Base-by-base conservation (phyloP, 1,140 invertebrate genomes). In the Apis dorsata region DNA sequence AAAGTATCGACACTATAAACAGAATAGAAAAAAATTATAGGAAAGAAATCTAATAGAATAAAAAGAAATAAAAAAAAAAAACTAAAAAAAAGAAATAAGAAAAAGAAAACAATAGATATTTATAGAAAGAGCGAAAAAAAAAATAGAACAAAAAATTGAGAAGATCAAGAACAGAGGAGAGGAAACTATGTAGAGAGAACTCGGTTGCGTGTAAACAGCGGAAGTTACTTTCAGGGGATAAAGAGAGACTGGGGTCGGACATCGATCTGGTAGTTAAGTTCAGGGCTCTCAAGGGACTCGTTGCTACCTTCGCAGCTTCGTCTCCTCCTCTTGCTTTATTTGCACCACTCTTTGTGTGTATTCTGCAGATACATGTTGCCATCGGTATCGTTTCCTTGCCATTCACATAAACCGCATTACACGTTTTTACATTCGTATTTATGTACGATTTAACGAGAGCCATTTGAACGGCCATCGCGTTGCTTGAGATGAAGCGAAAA, bases 231-330 rank as follows among this genome's bases (percentile, higher is more conserved):
- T 75, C 71, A 53, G 79, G 68, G 83, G 80, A 88, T 82, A 74
- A 81, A 84, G 73, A 84, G 88, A 63, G 74, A 71, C 68, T 77
- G 83, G 89, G 90, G 90, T 91, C 76, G 89, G 89, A 92, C 92
- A 93, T 93, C 91, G 92, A 93, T 93, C 92, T 91, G 91, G 90
- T 90, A 92, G 93, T 93, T 93, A 93, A 92, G 90, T 91, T 89
- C 77, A 93, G 84, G 87, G 90, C 90, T 86, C 93, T 91, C 92
- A 57, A 53, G 92, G 86, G 93, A 93, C 93, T 93, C 92, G 91
- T 93, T 93, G 91, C 86, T 88, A 89, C 88, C 86, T 86, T 88
- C 87, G 86, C 86, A 80, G 87, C 72, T 75, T 81, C 71, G 59
- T 65, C 75, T 70, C 79, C 75, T 70, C 79, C 63, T 79, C 79